These are phyloP conservation scores for Helobdella robusta DNA, from an alignment of 2,888 invertebrate genomes.

Conservation along the genomic window DNA sequence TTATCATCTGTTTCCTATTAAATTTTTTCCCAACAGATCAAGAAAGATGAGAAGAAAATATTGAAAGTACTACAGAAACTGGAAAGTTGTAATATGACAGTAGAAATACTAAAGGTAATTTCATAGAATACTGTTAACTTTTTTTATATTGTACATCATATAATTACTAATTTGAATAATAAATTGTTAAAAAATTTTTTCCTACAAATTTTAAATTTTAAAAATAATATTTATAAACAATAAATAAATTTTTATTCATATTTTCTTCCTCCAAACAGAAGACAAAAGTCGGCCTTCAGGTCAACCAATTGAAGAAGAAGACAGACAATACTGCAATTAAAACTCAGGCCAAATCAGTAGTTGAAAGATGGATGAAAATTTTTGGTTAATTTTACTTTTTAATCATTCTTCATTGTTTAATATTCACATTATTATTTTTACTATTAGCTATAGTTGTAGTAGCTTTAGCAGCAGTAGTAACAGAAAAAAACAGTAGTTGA, in stretches of 20 bases:
- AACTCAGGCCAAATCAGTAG: constrained; percentile 81
- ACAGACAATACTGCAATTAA: constrained; percentile 89
- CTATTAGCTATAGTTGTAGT: too few relatives aligned
- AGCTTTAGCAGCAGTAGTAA: too few relatives aligned
- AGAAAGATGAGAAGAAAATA: constrained; percentile 7
- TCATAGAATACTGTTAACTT: not conserved
- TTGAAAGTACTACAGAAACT: constrained; percentile 10
- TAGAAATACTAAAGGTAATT: constrained; percentile 12
- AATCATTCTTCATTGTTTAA: too few relatives aligned
- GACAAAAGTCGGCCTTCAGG: constrained; percentile 95
- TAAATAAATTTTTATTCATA: not conserved
- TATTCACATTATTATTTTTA: too few relatives aligned
- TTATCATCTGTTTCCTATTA: too few relatives aligned
- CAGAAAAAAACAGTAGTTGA: too few relatives aligned
- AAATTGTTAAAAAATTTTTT: not conserved
- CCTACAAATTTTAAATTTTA: not conserved
- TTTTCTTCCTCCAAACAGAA: constrained; percentile 50
- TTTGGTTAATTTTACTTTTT: constrained; percentile 21
- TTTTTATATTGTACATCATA: too few relatives aligned
- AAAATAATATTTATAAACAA: not conserved
- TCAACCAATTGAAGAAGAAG: constrained; percentile 81
- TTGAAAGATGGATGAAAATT: constrained; percentile 89
- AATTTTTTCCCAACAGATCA: too few relatives aligned
- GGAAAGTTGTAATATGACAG: not conserved
- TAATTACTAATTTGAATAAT: not conserved